Evolutionary conservation across 2,797 vertebrate genomes (phyloP).

Genomic region (Mormyrops attenuatus): DNA sequence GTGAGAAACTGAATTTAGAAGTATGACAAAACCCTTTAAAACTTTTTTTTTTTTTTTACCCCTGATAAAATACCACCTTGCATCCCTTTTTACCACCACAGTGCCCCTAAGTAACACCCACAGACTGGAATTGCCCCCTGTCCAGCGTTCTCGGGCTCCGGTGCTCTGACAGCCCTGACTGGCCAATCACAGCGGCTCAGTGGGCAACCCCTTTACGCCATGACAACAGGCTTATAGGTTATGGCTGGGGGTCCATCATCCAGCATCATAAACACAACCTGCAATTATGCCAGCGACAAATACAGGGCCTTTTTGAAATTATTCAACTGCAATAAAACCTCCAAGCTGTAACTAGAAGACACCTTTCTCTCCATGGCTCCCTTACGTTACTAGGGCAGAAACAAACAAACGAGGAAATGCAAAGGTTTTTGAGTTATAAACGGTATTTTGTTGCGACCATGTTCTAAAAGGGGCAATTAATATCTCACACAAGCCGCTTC

Average conservation of each 20-base stretch:
- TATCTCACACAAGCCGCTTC: neutral
- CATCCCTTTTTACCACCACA: neutral
- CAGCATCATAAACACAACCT: slow-evolving; percentile 11
- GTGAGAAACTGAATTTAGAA: neutral
- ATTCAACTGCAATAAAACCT: neutral
- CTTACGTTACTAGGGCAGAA: neutral
- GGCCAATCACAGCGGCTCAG: slow-evolving; percentile 15
- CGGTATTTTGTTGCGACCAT: neutral
- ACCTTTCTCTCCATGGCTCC: neutral
- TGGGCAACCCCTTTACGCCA: neutral
- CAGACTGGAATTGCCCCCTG: neutral
- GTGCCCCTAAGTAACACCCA: neutral
- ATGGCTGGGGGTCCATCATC: neutral
- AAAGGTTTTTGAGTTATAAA: neutral
- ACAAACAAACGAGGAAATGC: slow-evolving; percentile 7
- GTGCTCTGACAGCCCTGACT: neutral
- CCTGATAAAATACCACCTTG: neutral
- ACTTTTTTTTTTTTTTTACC: neutral
- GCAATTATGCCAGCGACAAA: neutral
- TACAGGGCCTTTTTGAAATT: neutral
- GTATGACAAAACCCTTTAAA: neutral
- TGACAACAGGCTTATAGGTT: slow-evolving; percentile 5
- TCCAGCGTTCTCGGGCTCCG: neutral
- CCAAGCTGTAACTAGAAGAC: neutral
- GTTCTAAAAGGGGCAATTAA: neutral